Conservation (phyloP, 2,888 invertebrate species). For the Melanargia galathea region DNA sequence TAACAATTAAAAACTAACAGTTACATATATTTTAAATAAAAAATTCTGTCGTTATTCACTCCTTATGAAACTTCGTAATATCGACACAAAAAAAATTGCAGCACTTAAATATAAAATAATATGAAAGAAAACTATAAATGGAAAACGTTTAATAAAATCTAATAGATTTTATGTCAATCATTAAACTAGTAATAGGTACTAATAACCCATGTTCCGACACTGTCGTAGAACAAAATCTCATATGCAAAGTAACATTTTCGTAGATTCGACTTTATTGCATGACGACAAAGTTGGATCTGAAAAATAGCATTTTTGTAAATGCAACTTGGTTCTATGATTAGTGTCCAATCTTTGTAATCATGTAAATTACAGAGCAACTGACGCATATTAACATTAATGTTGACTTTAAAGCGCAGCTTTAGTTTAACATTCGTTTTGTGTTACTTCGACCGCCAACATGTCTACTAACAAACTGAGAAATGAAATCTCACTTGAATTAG, state of each 20-base stretch:
- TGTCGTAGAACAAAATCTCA: too few species aligned
- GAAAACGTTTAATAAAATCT: background rate
- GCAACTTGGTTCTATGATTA: too few species aligned
- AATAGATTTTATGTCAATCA: background rate
- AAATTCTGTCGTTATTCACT: too few species aligned
- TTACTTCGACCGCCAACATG: conserved; percentile 36
- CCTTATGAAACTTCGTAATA: too few species aligned
- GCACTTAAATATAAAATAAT: background rate
- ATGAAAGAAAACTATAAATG: background rate
- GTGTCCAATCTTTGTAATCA: too few species aligned
- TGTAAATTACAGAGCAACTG: conserved; percentile 15
- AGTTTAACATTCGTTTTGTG: background rate
- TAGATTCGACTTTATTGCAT: too few species aligned
- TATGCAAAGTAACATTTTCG: too few species aligned
- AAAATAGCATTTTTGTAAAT: too few species aligned
- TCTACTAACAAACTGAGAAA: conserved; percentile 44
- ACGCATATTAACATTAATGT: conserved; percentile 11
- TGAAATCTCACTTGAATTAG: conserved; percentile 52
- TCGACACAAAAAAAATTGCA: too few species aligned
- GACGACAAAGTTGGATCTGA: too few species aligned
- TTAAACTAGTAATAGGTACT: background rate
- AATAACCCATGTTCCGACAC: background rate
- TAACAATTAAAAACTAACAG: too few species aligned
- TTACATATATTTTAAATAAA: too few species aligned
- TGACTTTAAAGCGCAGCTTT: conserved; percentile 9